These are phyloP conservation scores for Rhagium mordax DNA, from an alignment of 2,888 invertebrate genomes.

Conservation along the genomic window DNA sequence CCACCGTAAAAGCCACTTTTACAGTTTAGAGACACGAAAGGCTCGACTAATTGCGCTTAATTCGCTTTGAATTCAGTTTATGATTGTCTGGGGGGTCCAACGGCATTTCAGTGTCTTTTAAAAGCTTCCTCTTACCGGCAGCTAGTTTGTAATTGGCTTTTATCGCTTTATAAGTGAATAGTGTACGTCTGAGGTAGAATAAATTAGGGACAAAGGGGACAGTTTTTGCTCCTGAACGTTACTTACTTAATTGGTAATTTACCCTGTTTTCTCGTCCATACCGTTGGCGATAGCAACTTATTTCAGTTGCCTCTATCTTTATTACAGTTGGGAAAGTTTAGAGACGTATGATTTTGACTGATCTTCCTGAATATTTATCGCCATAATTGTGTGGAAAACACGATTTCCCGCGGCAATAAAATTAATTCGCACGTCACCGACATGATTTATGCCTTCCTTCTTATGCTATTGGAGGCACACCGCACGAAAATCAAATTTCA, in stretches of 20 bases:
- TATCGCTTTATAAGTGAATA: neutral
- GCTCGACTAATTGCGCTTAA: constrained; percentile 1
- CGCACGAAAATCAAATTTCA: neutral
- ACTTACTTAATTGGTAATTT: neutral
- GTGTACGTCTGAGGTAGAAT: too few relatives aligned
- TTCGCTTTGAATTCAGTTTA: constrained; percentile 9
- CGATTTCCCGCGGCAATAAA: neutral
- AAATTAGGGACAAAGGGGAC: neutral
- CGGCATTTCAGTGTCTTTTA: neutral
- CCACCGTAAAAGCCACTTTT: neutral
- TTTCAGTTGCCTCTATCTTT: too few relatives aligned
- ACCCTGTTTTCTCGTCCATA: neutral
- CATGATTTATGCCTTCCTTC: neutral
- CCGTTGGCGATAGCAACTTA: too few relatives aligned
- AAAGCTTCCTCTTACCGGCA: neutral
- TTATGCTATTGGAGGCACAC: neutral
- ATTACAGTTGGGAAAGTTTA: too few relatives aligned
- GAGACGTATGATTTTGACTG: neutral
- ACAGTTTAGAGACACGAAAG: neutral
- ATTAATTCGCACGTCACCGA: neutral
- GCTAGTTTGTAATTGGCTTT: neutral
- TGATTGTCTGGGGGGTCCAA: neutral
- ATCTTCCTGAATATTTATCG: neutral
- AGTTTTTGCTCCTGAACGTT: too few relatives aligned
- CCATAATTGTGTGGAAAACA: neutral